Evolutionary conservation across 35 echinoderm and acorn worm genomes (phyloP), one percentile per base, ranked within the genome.

Genomic region (Apostichopus parvimensis): DNA sequence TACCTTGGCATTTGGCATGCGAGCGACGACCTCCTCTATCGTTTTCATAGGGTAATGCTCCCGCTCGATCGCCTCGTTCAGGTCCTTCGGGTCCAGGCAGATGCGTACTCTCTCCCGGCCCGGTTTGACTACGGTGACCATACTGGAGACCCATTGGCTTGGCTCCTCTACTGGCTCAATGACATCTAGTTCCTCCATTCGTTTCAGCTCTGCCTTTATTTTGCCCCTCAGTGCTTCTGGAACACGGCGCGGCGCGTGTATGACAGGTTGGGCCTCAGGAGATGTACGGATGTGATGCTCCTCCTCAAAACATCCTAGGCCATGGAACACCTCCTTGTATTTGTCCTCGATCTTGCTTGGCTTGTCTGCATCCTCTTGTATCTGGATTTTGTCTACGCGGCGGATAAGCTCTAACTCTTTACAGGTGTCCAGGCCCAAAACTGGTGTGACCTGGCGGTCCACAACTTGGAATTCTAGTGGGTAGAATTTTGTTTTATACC

Each of bases 231-330:
- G 79, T 6, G 94, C 77, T 1, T 89, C 87, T 52, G 94, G 91
- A 8, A 93, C 79, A 86, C 75, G 80, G 22, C 92, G 73, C 13
- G 92, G 92, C 13, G 95, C 62, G 80, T 93, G 92, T 8, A 96
- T 71, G 8, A 87, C 89, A 9, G 92, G 95, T 8, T 23, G 21
- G 4, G 73, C 6, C 8, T 59, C 17, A 14, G 24, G 9, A 17
- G 34, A 53, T 9, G 54, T 5, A 13, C 56, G 20, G 10, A 84
- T 84, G 21, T 56, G 81, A 21, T 84, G 56, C 52, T 84, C 56
- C 13, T 28, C 72, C 60, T 8, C 56, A 23, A 93, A 13, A 81
- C 94, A 93, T 45, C 91, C 84, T 64, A 95, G 8, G 28, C 91
- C 91, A 53, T 92, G 13, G 66, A 89, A 90, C 7, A 93, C 73